phyloP scores from a whole-genome alignment of 2,113 vertebrate species.

The Baryphthengus martii region DNA sequence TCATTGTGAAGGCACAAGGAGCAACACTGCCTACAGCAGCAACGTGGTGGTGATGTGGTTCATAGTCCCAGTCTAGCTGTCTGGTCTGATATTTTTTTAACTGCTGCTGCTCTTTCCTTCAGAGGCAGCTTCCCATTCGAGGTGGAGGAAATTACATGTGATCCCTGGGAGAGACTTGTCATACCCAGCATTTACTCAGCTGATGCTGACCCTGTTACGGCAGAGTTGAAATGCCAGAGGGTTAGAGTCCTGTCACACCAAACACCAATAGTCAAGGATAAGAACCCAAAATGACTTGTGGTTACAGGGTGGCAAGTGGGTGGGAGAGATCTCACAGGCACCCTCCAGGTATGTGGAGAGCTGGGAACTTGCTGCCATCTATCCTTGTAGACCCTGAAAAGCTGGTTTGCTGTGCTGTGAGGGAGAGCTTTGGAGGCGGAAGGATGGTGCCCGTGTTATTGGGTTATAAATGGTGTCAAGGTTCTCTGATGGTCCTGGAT shows the following conservation, averaged over 20 bases:
- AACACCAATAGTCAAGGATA: neutral
- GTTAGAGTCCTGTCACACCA: neutral
- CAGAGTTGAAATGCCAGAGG: neutral
- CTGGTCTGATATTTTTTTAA: neutral
- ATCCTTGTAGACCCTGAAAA: neutral
- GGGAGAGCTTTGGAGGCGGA: neutral
- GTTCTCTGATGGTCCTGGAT: neutral
- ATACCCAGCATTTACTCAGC: rapidly evolving
- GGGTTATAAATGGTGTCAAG: neutral
- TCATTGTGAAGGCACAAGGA: neutral
- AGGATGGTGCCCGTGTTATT: neutral
- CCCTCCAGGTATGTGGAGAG: neutral
- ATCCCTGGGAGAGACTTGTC: neutral
- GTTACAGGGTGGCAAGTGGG: neutral
- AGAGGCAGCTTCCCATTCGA: neutral
- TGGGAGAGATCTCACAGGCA: neutral
- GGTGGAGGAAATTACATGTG: neutral
- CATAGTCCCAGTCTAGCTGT: neutral
- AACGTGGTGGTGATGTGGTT: rapidly evolving
- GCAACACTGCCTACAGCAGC: neutral
- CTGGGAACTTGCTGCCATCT: neutral
- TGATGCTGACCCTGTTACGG: neutral
- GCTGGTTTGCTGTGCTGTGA: neutral
- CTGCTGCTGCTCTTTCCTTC: neutral
- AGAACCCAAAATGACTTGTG: neutral